Evolutionary conservation across 1,140 invertebrate genomes (phyloP).

Genomic region (Polypedilum pembai): DNA sequence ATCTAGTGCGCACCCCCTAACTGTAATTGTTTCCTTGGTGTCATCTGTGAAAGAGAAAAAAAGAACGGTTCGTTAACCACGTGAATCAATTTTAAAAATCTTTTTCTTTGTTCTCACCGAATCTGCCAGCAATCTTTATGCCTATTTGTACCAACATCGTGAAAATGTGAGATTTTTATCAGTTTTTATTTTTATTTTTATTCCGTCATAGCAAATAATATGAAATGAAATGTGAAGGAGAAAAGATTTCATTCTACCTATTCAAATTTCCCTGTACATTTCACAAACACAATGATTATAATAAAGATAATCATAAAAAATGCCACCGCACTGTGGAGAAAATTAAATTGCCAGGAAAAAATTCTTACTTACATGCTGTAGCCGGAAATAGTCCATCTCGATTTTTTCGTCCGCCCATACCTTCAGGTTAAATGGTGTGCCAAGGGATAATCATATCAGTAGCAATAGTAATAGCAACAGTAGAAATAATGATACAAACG

Average conservation of each 20-base stretch:
- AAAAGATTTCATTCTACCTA: neutral
- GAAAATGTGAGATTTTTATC: neutral
- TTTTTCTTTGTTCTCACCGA: slow-evolving; percentile 52
- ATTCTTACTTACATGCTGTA: slow-evolving; percentile 61
- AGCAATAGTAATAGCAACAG: neutral
- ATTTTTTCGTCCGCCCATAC: slow-evolving; percentile 80
- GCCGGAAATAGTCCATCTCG: slow-evolving; percentile 91
- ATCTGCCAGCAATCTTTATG: slow-evolving; percentile 84
- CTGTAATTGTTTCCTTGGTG: slow-evolving; percentile 66
- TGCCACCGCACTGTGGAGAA: too few relatives aligned
- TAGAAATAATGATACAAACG: neutral
- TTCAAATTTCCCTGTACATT: too few relatives aligned
- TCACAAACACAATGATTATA: too few relatives aligned
- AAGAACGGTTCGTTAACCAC: slow-evolving; percentile 22
- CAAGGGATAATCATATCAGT: neutral
- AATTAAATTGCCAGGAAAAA: too few relatives aligned
- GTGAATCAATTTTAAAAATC: neutral
- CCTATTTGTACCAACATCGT: neutral
- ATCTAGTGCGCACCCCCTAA: slow-evolving; percentile 84
- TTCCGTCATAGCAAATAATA: neutral
- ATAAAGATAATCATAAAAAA: too few relatives aligned
- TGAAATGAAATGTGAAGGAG: slow-evolving; percentile 29
- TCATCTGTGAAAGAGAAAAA: slow-evolving; percentile 52
- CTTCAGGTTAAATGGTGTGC: neutral
- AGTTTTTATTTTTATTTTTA: neutral